phyloP scores from a whole-genome alignment of 2,888 invertebrate genomes.

The Ganaspis brasiliensis region DNA sequence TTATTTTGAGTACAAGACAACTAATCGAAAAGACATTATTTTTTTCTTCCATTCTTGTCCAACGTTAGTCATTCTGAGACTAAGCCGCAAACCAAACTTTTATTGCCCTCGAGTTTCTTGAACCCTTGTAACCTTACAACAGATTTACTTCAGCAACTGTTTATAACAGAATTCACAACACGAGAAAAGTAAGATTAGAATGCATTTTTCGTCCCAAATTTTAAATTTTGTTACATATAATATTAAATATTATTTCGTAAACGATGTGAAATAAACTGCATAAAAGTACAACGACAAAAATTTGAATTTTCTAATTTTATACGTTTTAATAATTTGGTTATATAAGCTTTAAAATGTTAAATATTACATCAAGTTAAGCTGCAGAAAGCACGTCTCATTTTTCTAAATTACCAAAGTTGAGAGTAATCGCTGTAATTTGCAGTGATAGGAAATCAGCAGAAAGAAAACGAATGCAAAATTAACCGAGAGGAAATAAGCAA shows the following conservation, averaged over 20 bases:
- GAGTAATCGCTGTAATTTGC: background rate
- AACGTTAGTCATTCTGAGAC: background rate
- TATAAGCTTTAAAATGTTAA: too few species aligned
- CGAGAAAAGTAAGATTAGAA: background rate
- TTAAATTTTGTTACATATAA: too few species aligned
- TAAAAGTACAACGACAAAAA: too few species aligned
- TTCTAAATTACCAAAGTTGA: background rate
- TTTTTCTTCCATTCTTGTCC: background rate
- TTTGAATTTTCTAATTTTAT: too few species aligned
- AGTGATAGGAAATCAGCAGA: background rate
- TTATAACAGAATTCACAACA: background rate
- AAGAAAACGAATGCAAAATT: conserved; percentile 10
- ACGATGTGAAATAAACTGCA: too few species aligned
- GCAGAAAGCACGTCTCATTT: background rate
- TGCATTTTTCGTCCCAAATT: background rate
- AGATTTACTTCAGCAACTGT: background rate
- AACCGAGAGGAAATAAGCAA: conserved; percentile 20
- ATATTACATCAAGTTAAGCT: background rate
- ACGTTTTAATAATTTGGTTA: too few species aligned
- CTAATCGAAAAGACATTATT: conserved; percentile 3
- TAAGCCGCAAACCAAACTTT: conserved; percentile 21
- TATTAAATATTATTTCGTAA: too few species aligned
- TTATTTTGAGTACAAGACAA: background rate
- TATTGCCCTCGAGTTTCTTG: conserved; percentile 31
- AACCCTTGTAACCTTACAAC: conserved; percentile 5